These are phyloP conservation scores for Pelobates fuscus DNA, from an alignment of 2,113 vertebrate species.

Conservation along the genomic window DNA sequence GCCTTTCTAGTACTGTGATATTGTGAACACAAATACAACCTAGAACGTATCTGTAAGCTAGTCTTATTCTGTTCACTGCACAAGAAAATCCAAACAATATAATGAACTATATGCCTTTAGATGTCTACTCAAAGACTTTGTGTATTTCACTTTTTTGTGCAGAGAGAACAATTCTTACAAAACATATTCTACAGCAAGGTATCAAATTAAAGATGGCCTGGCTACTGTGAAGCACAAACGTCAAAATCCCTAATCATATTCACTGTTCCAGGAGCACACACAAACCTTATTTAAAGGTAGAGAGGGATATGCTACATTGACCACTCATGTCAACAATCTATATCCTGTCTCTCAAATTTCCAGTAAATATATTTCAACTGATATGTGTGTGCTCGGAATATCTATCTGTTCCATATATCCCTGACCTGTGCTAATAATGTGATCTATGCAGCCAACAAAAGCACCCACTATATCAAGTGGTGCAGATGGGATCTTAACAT, in stretches of 20 bases:
- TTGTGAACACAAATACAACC: too few species aligned
- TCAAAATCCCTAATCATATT: not conserved
- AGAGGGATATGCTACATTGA: not conserved
- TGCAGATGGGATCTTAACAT: constrained; percentile 14
- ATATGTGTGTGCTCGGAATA: constrained; percentile 18
- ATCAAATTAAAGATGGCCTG: not conserved
- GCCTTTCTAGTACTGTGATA: too few species aligned
- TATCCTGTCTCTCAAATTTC: not conserved
- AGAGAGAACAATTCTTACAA: too few species aligned
- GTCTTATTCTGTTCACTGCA: too few species aligned
- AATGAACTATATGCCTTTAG: too few species aligned
- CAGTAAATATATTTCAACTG: constrained; percentile 13
- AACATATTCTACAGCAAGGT: not conserved
- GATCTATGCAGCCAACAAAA: constrained; percentile 10
- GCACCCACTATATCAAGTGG: not conserved
- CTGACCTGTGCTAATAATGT: not conserved
- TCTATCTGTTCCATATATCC: not conserved
- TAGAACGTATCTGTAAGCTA: too few species aligned
- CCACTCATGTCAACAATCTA: constrained; percentile 16
- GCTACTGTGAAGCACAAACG: not conserved
- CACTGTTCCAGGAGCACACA: not conserved
- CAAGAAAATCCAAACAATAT: too few species aligned
- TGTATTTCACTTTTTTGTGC: too few species aligned
- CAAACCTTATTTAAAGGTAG: constrained; percentile 4
- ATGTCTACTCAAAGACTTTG: too few species aligned